Evolutionary conservation across 2,113 vertebrate species (phyloP), one percentile per base, ranked within the genome.

Genomic region (Typhlomys cinereus): DNA sequence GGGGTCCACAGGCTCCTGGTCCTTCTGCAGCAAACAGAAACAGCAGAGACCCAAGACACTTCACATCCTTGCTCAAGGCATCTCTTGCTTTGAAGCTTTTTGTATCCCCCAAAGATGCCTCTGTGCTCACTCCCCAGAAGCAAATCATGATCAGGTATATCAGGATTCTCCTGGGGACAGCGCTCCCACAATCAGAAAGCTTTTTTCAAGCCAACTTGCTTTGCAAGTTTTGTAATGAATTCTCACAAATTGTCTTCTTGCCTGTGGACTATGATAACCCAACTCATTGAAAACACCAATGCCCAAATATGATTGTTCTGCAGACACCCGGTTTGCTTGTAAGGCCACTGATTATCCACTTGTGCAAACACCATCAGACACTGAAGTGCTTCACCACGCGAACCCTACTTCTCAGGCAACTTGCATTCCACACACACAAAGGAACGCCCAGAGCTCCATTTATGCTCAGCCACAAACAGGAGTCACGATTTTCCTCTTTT

Each of bases 401-500:
- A 10, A 1, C 36, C 75, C 59, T 50, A 25, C 15, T 5, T 90
- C 27, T 25, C 31, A 66, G 74, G 4, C 31, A 69, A 29, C 39
- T 84, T 75, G 17, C 17, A 79, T 3, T 18, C 25, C n/a, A 46
- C 6, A 50, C 11, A 44, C 54, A 21, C 44, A 66, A 41, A 27
- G 48, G 67, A 73, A 57, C 71, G 39, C 41, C n/a, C 41, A 66
- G 39, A 85, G 71, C 64, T 86, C 59, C 64, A 89, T 36, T 66
- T 50, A 57, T n/a, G 25, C 1, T 54, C 21, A 39, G 13, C 52
- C 64, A 64, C 46, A 70, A 31, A 15, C 4, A 8, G 44, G 66
- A 10, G 81, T 46, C 13, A 6, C 89, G 39, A 84, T 87, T 91
- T 88, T 80, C 71, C 66, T 87, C 44, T 62, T 88, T 91, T 54